Conservation (phyloP, 2,113 vertebrate genomes). For the Miniopterus natalensis region DNA sequence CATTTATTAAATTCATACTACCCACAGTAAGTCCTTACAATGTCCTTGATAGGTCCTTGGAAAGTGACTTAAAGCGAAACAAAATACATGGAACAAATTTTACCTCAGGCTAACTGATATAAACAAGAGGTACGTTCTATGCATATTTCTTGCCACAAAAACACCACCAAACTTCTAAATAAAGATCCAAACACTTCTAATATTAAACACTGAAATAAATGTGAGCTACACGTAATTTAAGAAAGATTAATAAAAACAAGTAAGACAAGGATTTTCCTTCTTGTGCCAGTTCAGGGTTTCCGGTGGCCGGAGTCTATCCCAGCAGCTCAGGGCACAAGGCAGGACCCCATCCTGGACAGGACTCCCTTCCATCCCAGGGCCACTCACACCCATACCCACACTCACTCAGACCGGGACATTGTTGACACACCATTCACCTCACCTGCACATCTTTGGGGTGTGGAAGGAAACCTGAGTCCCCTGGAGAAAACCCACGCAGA, state of each 20-base stretch:
- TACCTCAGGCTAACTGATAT: neutral
- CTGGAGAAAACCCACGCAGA: neutral
- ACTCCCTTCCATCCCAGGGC: neutral
- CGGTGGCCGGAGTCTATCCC: neutral
- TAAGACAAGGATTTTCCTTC: neutral
- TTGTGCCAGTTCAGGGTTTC: neutral
- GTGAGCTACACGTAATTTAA: neutral
- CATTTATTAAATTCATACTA: slow-evolving; percentile 2
- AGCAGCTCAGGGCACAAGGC: neutral
- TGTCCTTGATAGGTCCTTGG: neutral
- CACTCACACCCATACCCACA: neutral
- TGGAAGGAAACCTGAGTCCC: neutral
- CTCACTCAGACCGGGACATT: neutral
- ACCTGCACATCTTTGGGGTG: neutral
- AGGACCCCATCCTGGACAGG: neutral
- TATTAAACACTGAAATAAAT: neutral
- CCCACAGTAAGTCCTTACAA: neutral
- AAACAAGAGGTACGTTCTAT: neutral
- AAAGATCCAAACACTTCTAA: neutral
- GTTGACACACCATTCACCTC: neutral
- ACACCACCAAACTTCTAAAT: neutral
- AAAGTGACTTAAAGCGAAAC: neutral
- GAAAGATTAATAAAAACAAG: neutral
- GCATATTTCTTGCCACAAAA: neutral
- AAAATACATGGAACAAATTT: neutral